phyloP scores from a whole-genome alignment of 2,797 vertebrate genomes.

The Pogonophryne albipinna region DNA sequence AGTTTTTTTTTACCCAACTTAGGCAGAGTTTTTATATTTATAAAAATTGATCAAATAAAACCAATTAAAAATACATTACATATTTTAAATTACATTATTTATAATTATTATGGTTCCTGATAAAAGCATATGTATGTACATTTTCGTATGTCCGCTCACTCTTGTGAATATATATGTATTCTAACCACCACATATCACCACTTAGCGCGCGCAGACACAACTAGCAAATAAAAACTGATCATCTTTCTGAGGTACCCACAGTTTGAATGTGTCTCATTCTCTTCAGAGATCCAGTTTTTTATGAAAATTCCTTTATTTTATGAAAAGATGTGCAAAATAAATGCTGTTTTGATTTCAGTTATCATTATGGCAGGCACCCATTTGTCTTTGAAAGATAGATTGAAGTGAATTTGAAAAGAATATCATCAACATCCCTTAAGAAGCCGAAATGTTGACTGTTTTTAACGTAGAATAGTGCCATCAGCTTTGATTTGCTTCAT shows the following conservation, averaged over 20 bases:
- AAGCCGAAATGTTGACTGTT: neutral
- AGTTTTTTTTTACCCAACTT: too few relatives aligned
- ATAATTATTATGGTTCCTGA: too few relatives aligned
- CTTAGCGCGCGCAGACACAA: constrained; percentile 41
- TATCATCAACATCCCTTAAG: neutral
- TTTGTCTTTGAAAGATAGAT: neutral
- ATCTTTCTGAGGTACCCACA: neutral
- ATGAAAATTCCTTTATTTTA: neutral
- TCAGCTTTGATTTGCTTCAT: constrained; percentile 5
- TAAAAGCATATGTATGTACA: neutral
- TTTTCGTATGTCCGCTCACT: neutral
- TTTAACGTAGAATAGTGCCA: neutral
- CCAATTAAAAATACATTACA: too few relatives aligned
- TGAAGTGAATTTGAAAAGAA: neutral
- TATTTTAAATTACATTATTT: too few relatives aligned
- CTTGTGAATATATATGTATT: constrained; percentile 22
- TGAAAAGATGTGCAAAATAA: neutral
- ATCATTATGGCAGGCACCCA: too few relatives aligned
- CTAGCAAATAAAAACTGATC: constrained; percentile 31
- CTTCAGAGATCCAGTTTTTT: neutral
- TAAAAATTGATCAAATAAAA: too few relatives aligned
- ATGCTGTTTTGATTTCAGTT: neutral
- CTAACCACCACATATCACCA: constrained; percentile 34
- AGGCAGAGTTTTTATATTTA: too few relatives aligned
- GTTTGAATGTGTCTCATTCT: neutral